phyloP scores from a whole-genome alignment of 1,140 invertebrate genomes.

The Neuroterus valhalla region DNA sequence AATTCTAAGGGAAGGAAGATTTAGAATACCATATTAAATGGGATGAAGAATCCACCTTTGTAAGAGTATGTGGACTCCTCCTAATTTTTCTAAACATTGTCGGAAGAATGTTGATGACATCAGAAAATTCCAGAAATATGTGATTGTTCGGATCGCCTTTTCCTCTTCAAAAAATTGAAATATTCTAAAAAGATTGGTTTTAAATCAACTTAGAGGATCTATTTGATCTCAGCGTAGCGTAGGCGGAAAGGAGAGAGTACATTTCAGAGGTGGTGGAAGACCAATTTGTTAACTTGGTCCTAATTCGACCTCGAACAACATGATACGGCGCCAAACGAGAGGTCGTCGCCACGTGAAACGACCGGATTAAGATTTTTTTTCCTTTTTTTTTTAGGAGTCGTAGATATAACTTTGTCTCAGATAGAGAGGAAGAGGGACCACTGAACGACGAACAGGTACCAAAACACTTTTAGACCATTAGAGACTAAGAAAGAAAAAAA shows the following conservation, averaged over 20 bases:
- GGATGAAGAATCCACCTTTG: too few species aligned
- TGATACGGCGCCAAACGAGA: constrained; percentile 33
- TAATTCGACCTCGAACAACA: constrained; percentile 43
- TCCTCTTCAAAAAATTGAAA: too few species aligned
- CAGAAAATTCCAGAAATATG: too few species aligned
- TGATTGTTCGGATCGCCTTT: too few species aligned
- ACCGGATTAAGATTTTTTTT: constrained; percentile 16
- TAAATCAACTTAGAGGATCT: too few species aligned
- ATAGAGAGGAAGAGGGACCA: constrained; percentile 7
- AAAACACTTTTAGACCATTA: constrained; percentile 29
- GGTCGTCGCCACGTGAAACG: constrained; percentile 19
- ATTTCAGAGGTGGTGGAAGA: constrained; percentile 41
- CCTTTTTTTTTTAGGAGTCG: not conserved
- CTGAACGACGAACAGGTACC: constrained; percentile 4
- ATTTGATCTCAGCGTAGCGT: not conserved
- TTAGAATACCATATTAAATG: too few species aligned
- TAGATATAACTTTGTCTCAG: constrained; percentile 18
- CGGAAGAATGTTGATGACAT: too few species aligned
- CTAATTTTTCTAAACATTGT: too few species aligned
- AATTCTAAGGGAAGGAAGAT: too few species aligned
- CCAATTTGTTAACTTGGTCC: constrained; percentile 54
- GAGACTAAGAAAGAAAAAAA: not conserved
- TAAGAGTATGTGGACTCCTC: too few species aligned
- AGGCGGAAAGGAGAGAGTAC: not conserved
- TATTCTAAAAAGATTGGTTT: too few species aligned